Conservation (phyloP, 2,888 invertebrate genomes). For the Phalangium opilio region DNA sequence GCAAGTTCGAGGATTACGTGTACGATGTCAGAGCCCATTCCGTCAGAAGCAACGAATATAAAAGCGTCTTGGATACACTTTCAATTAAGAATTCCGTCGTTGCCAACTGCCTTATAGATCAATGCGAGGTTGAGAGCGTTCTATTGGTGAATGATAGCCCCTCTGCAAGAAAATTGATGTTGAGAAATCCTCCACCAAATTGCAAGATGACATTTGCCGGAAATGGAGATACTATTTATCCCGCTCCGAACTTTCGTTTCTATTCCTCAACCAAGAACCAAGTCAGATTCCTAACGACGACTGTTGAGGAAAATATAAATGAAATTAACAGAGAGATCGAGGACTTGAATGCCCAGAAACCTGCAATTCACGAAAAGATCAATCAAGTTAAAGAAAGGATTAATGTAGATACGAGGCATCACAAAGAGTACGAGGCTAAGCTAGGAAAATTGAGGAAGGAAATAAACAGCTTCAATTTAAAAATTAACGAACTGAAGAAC, state of each 20-base stretch:
- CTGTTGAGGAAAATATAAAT: constrained; percentile 12
- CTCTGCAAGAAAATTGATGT: constrained; percentile 53
- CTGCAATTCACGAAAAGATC: too few relatives aligned
- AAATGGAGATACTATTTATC: constrained; percentile 18
- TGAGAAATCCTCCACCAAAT: constrained; percentile 29
- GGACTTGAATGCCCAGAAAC: too few relatives aligned
- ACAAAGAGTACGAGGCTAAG: too few relatives aligned
- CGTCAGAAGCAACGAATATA: constrained; percentile 22
- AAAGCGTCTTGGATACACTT: constrained; percentile 49
- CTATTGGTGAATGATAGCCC: constrained; percentile 54
- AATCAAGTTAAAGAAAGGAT: too few relatives aligned
- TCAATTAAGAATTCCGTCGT: constrained; percentile 58
- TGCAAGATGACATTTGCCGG: constrained; percentile 24
- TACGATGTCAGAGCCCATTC: constrained; percentile 13
- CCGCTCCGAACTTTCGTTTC: constrained; percentile 15
- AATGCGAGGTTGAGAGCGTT: constrained; percentile 49
- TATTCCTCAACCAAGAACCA: constrained; percentile 12
- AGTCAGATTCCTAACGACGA: constrained; percentile 11
- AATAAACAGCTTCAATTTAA: too few relatives aligned
- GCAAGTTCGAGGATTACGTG: constrained; percentile 6
- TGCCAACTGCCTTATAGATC: constrained; percentile 72
- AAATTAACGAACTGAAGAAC: too few relatives aligned
- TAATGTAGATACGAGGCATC: too few relatives aligned
- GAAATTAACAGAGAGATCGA: too few relatives aligned
- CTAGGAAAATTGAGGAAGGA: too few relatives aligned